Base-by-base conservation (phyloP, 2,797 vertebrate species). In the Natrix natrix region DNA sequence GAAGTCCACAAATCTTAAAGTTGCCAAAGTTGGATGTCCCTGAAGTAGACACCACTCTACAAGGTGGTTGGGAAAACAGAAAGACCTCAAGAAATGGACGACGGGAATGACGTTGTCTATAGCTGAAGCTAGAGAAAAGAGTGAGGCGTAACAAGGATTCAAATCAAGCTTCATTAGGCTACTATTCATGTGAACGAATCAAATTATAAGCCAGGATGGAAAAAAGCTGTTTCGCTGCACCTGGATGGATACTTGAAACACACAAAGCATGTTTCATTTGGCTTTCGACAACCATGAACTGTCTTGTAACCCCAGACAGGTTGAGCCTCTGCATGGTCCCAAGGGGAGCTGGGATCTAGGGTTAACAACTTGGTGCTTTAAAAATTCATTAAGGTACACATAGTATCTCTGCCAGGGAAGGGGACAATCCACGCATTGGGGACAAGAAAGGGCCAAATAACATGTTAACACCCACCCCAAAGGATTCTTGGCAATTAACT, bases 401-500 rank as follows among this genome's bases (percentile, higher is more conserved):
- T 92, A 97, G 95, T 95, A 90, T 94, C 94, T 66, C 94, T 93
- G 95, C 93, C 96, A 88, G 92, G 94, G 95, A 95, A 94, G 97
- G 96, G 10, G 43, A 20, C 74, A 83, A 24, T 48, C 95, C 97
- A 98, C 95, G 96, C 94, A 92, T 56, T 83, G 87, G 87, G 20
- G 43, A 78, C 93, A 88, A 48, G 6, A 66, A 54, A 74, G 91
- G 95, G 93, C 92, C 59, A 83, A 11, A 83, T 48, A 48, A 83
- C 11, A 48, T 0, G 22, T 94, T 95, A 96, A 14, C 55, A 3
- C 56, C 14, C 24, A 96, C 96, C 97, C 97, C 97, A 96, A 97
- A 96, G 96, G 96, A 98, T 95, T 87, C 97, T 97, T 98, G 97
- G 98, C 99, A 98, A 99, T 99, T 98, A 99, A 98, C 97, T 97